These are phyloP conservation scores for Bombus breviceps DNA, from an alignment of 1,140 invertebrate species.

Conservation along the genomic window DNA sequence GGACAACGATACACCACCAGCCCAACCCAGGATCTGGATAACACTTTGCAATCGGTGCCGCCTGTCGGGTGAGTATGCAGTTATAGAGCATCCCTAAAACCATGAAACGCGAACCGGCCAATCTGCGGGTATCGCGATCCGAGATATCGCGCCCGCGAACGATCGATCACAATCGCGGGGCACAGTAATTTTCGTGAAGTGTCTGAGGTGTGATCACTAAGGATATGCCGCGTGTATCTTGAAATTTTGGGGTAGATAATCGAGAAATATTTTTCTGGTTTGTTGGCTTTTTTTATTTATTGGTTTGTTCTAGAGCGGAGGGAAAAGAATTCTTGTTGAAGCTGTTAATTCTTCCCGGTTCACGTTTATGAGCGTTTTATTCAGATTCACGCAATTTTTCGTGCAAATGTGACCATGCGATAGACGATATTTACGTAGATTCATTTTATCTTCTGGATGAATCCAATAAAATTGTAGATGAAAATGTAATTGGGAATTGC, in stretches of 20 bases:
- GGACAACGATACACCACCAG: slow-evolving; percentile 61
- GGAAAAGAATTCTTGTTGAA: background rate
- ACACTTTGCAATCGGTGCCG: slow-evolving; percentile 66
- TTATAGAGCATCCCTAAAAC: background rate
- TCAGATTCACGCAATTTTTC: too few species aligned
- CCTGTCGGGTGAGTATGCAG: slow-evolving; percentile 67
- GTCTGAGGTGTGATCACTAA: slow-evolving; percentile 11
- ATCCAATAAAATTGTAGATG: too few species aligned
- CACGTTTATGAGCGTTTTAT: too few species aligned
- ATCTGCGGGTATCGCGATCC: background rate
- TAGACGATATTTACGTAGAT: too few species aligned
- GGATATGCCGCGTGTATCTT: background rate
- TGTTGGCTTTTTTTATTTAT: background rate
- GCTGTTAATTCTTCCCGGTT: background rate
- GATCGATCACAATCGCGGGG: slow-evolving; percentile 4
- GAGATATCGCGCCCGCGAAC: slow-evolving; percentile 1
- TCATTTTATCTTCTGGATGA: too few species aligned
- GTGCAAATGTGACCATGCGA: too few species aligned
- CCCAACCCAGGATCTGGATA: slow-evolving; percentile 64
- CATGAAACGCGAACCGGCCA: slow-evolving; percentile 18
- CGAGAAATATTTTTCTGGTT: too few species aligned
- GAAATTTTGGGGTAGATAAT: background rate
- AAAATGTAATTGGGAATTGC: too few species aligned
- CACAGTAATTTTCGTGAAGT: slow-evolving; percentile 29
- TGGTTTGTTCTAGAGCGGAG: background rate